Percentiles rank a stretch among this genome's conserved stretches.
These are phyloP conservation scores for Gouania willdenowi DNA, from an alignment of 2,797 vertebrate genomes.

Conservation along the genomic window DNA sequence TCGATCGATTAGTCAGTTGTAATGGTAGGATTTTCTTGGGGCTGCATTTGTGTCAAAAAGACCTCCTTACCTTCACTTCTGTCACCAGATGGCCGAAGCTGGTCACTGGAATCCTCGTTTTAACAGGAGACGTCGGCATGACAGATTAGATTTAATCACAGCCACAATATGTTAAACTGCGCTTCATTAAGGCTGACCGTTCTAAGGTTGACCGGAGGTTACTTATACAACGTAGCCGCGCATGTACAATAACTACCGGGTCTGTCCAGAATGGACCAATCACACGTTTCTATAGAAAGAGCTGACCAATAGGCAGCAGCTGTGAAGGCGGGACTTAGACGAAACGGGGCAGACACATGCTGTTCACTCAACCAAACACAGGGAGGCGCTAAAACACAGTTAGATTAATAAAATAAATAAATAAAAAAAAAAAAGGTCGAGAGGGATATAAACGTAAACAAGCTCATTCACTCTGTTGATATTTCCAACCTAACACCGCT, in stretches of 20 bases:
- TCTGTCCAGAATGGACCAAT: conserved; percentile 37
- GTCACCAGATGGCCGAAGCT: conserved; percentile 68
- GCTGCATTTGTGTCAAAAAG: too few relatives aligned
- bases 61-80: conserved; percentile 70
- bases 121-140: conserved; percentile 66
- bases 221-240: conserved; percentile 12
- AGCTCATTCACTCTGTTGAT: too few relatives aligned
- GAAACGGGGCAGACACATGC: neutral
- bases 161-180: neutral
- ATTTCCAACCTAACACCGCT: too few relatives aligned
- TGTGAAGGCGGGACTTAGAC: conserved; percentile 9
- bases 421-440: neutral
- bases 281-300: rapidly evolving
- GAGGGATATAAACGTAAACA: too few relatives aligned
- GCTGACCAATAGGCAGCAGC: conserved; percentile 26
- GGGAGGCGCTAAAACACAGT: conserved; percentile 8
- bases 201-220: neutral
- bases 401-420: neutral
- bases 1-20: too few relatives aligned
- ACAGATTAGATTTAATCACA: conserved; percentile 10
- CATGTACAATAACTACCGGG: conserved; percentile 6
- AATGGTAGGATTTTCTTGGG: too few relatives aligned
- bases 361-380: neutral
- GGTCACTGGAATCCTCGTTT: conserved; percentile 61
- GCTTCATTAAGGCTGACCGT: neutral